These are phyloP conservation scores for Polypterus bichir DNA, from an alignment of 2,113 vertebrate genomes.

Conservation along the genomic window DNA sequence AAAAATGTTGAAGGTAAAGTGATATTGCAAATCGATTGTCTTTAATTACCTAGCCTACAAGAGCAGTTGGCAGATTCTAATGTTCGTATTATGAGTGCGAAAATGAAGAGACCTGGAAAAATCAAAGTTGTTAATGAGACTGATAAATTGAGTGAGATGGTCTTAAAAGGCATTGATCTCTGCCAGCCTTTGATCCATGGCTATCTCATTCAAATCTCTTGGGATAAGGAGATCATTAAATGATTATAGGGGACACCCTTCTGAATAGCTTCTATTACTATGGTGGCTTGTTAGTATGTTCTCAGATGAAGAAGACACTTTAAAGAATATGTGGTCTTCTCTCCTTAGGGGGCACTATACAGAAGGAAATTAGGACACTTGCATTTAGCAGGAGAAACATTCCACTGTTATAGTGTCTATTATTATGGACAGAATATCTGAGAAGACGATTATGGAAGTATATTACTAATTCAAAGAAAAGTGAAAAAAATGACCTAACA, in stretches of 20 bases:
- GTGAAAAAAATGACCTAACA: too few relatives aligned
- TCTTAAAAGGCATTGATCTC: neutral
- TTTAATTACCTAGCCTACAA: neutral
- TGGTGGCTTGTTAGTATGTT: too few relatives aligned
- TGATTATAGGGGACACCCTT: neutral
- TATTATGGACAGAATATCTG: too few relatives aligned
- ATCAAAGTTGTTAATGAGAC: neutral
- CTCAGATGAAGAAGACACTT: too few relatives aligned
- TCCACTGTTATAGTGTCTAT: too few relatives aligned
- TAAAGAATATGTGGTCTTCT: too few relatives aligned
- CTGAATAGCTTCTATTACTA: too few relatives aligned
- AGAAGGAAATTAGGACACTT: too few relatives aligned
- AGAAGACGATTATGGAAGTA: too few relatives aligned
- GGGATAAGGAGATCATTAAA: neutral
- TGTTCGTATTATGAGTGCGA: neutral
- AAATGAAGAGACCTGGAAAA: neutral
- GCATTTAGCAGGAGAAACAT: too few relatives aligned
- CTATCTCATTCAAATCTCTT: neutral
- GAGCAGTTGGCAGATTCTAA: neutral
- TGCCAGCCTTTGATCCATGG: neutral
- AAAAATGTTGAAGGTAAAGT: neutral
- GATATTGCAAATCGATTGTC: neutral
- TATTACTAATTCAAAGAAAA: too few relatives aligned
- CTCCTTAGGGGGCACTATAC: too few relatives aligned
- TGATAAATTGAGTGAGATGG: neutral